Percentiles rank a stretch among this genome's conserved stretches.
Conservation (phyloP, 1,140 invertebrate species). For the Cydia amplana region DNA sequence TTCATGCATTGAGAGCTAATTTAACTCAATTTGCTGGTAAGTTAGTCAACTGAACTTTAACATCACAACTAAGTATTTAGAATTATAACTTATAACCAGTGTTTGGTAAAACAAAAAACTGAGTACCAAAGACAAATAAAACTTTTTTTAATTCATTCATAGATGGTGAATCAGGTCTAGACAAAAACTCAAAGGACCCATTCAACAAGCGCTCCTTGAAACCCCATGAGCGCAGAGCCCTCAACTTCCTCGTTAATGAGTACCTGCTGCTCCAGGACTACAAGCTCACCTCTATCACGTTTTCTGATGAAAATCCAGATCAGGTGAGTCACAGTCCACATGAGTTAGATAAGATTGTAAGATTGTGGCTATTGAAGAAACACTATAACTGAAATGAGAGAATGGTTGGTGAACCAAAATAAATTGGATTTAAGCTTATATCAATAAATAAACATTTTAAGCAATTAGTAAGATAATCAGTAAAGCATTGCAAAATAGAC, state of each 20-base stretch:
- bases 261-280: constrained; percentile 90
- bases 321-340: constrained; percentile 80
- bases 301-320: constrained; percentile 95
- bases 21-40: constrained; percentile 88
- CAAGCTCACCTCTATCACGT: constrained; percentile 94
- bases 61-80: not conserved
- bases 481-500: too few species aligned
- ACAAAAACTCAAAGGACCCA: constrained; percentile 75
- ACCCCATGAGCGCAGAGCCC: constrained; percentile 90
- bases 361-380: too few species aligned
- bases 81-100: too few species aligned
- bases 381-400: too few species aligned
- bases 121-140: not conserved
- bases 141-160: constrained; percentile 37
- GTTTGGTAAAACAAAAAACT: too few species aligned
- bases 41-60: constrained; percentile 36
- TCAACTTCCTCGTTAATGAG: constrained; percentile 95
- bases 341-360: not conserved
- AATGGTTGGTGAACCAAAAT: too few species aligned
- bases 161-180: constrained; percentile 74
- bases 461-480: too few species aligned
- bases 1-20: constrained; percentile 89
- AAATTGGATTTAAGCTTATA: too few species aligned
- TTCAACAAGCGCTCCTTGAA: constrained; percentile 81
- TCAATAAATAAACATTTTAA: too few species aligned